Conservation (phyloP, 2,113 vertebrate species). For the Lanius collurio region DNA sequence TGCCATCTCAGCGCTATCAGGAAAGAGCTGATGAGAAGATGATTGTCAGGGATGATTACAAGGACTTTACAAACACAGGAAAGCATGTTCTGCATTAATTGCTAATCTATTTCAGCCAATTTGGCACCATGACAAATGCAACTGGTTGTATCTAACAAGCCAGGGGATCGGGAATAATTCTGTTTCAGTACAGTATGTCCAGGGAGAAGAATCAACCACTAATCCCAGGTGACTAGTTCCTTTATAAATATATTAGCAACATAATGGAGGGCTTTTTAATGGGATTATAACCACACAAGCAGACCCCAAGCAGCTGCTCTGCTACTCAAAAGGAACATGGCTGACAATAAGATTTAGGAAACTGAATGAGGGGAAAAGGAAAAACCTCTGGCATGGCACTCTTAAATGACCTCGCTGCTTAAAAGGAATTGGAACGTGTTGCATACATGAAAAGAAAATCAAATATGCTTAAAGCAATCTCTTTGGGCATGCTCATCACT, state of each 20-base stretch:
- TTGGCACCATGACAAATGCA: slow-evolving; percentile 71
- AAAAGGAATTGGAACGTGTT: slow-evolving; percentile 65
- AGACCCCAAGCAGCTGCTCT: slow-evolving; percentile 74
- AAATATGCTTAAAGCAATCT: slow-evolving; percentile 67
- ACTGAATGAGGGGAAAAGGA: slow-evolving; percentile 67
- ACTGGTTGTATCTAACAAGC: slow-evolving; percentile 64
- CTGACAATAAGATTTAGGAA: slow-evolving; percentile 78
- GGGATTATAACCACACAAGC: slow-evolving; percentile 79
- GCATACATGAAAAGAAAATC: slow-evolving; percentile 65
- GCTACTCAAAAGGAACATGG: slow-evolving; percentile 68
- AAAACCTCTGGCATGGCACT: slow-evolving; percentile 69
- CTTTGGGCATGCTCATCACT: slow-evolving; percentile 55
- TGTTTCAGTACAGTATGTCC: slow-evolving; percentile 59
- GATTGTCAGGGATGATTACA: slow-evolving; percentile 69
- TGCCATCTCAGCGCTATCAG: slow-evolving; percentile 69
- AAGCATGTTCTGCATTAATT: slow-evolving; percentile 72
- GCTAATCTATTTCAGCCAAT: slow-evolving; percentile 68
- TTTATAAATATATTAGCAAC: slow-evolving; percentile 82
- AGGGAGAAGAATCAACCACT: slow-evolving; percentile 63
- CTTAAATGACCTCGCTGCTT: slow-evolving; percentile 67
- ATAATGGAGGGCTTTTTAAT: slow-evolving; percentile 76
- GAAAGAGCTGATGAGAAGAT: slow-evolving; percentile 67
- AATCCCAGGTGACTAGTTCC: slow-evolving; percentile 76
- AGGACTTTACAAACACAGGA: slow-evolving; percentile 67
- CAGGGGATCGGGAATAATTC: slow-evolving; percentile 12